Percentiles rank a stretch among this genome's conserved stretches.
These are phyloP conservation scores for Leptobrachium leishanense DNA, from an alignment of 2,113 vertebrate genomes.

Conservation along the genomic window DNA sequence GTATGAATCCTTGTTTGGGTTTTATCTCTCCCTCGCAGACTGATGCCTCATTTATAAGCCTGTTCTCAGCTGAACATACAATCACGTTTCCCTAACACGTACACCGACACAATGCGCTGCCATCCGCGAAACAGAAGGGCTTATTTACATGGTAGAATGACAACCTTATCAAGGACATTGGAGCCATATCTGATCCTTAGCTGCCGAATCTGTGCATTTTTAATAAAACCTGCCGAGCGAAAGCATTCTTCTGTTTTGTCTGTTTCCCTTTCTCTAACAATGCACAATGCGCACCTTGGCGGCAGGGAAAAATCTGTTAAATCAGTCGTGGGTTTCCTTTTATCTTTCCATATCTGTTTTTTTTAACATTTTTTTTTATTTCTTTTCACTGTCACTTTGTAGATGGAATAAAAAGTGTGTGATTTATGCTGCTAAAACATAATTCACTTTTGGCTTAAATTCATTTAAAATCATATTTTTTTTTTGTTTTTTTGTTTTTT, in stretches of 20 bases:
- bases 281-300: too few relatives aligned
- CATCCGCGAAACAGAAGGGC: background rate
- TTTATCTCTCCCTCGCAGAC: slow-evolving; percentile 21
- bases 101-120: background rate
- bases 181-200: slow-evolving; percentile 5
- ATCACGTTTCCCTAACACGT: background rate
- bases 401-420: too few relatives aligned
- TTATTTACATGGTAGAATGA: slow-evolving; percentile 14
- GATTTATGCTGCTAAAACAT: too few relatives aligned
- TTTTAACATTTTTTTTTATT: too few relatives aligned
- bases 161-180: slow-evolving; percentile 10
- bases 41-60: slow-evolving; percentile 8
- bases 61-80: background rate
- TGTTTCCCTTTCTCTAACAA: too few relatives aligned
- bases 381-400: too few relatives aligned
- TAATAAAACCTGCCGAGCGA: background rate
- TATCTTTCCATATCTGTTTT: too few relatives aligned
- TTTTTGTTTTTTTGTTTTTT: too few relatives aligned
- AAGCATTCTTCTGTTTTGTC: background rate
- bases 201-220: background rate
- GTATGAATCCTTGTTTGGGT: slow-evolving; percentile 2
- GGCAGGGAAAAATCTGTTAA: too few relatives aligned
- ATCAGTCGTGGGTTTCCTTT: too few relatives aligned
- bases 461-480: too few relatives aligned
- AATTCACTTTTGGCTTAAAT: too few relatives aligned